A percentile compares a stretch with the other conserved stretches of the same genome.
Conservation (phyloP, 2,113 vertebrate genomes). For the Symphodus melops region DNA sequence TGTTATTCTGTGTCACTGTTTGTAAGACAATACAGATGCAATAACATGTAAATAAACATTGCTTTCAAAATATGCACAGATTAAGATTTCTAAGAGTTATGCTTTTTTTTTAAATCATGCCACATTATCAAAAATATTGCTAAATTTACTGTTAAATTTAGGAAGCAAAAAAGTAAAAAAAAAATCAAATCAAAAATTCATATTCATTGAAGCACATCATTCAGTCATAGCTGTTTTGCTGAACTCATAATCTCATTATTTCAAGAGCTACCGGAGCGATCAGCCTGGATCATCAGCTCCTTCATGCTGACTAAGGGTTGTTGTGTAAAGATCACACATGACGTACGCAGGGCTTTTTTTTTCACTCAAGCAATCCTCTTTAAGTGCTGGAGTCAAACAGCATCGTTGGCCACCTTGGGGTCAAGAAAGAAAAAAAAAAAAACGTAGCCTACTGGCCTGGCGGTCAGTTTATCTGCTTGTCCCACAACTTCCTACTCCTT, state of each 20-base stretch:
- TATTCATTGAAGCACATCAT: constrained; percentile 45
- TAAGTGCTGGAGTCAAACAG: constrained; percentile 69
- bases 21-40: neutral
- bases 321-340: constrained; percentile 31
- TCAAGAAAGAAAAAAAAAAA: constrained; percentile 35
- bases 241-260: constrained; percentile 50
- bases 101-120: neutral
- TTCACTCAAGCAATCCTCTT: constrained; percentile 68
- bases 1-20: neutral
- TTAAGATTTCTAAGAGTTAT: neutral
- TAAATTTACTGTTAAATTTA: neutral
- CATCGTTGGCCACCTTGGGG: constrained; percentile 65
- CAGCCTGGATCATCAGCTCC: constrained; percentile 13
- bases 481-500: constrained; percentile 20
- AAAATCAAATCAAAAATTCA: constrained; percentile 7
- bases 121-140: neutral
- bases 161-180: neutral
- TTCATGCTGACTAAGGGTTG: constrained; percentile 60
- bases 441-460: constrained; percentile 32
- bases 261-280: constrained; percentile 3
- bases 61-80: no score
- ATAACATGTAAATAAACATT: neutral
- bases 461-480: constrained; percentile 61
- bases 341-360: constrained; percentile 52
- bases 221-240: constrained; percentile 38